phyloP scores from a whole-genome alignment of 2,888 invertebrate genomes.

The Drosophila anceps region DNA sequence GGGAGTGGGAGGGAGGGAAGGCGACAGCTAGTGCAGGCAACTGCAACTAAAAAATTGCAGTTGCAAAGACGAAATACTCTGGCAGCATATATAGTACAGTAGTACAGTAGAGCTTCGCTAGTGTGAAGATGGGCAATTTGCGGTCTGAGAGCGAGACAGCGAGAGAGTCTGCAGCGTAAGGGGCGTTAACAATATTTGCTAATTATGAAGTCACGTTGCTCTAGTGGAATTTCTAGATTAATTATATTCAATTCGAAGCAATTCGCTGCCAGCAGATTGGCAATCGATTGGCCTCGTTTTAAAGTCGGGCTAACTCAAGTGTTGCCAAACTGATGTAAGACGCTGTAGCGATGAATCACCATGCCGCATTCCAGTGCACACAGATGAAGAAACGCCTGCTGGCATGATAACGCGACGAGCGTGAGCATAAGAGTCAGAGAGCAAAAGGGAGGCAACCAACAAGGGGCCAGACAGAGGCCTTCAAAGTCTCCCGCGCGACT shows the following conservation, averaged over 20 bases:
- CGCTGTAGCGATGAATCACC: conserved; percentile 6
- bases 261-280: not conserved
- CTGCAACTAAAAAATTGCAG: not conserved
- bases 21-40: not conserved
- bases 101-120: not conserved
- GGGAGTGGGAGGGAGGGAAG: no score
- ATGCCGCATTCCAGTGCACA: conserved; percentile 2
- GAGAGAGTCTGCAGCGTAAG: not conserved
- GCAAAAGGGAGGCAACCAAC: not conserved
- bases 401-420: not conserved
- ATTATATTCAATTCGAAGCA: not conserved
- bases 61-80: not conserved
- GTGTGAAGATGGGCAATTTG: no score
- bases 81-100: not conserved
- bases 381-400: not conserved
- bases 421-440: not conserved
- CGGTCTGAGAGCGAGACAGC: not conserved
- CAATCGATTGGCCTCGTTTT: not conserved
- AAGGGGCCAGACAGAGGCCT: conserved; percentile 4
- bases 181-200: not conserved
- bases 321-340: conserved; percentile 1
- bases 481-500: not conserved
- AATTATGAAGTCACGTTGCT: not conserved
- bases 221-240: not conserved
- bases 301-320: not conserved